Base-by-base conservation (phyloP, 2,797 vertebrate genomes). In the Gymnothorax javanicus region DNA sequence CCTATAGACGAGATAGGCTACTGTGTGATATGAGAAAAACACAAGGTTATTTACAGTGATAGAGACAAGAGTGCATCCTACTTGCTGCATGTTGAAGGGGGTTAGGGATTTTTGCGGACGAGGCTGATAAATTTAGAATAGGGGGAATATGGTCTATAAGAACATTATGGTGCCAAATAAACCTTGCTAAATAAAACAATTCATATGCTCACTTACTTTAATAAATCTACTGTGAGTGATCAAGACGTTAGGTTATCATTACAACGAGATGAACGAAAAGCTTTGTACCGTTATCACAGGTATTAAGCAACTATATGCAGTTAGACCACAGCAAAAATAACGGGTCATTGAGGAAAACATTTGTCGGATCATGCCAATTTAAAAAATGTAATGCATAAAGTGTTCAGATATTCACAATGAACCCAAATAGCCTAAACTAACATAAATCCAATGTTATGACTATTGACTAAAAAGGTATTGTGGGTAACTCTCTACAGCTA, bases 41-140 rank as follows among this genome's bases (percentile, higher is more conserved):
- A 54, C 20, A 86, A 86, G 85, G 58, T 60, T 56, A n/a, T 57
- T 82, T 82, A 23, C 23, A 82, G 58, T 25, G 54, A 33, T 25
- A 60, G 33, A 50, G 59, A 52, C 20, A 20, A 64, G n/a, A 20
- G 83, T 64, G 13, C 25, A 3, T 15, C 8, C 57, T 33, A 83
- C 11, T 58, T 52, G 75, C 20, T 75, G 71, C 71, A 43, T 17
- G 27, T 50, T 43, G 9, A 75, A 75, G 27, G 71, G 27, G 11
- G 43, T 50, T 33, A 71, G 7, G 9, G 67, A 27, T 71, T 7
- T 12, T 71, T 4, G 25, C 7, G 25, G 25, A 12, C 27, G 25
- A 27, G n/a, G n/a, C 25, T 27, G 23, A 67, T 67, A n/a, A 67
- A 71, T 15, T 27, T 3, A 71, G 7, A 67, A 67, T n/a, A 7